Conservation (phyloP, 1,140 invertebrate genomes). For the Rhynchophorus ferrugineus region DNA sequence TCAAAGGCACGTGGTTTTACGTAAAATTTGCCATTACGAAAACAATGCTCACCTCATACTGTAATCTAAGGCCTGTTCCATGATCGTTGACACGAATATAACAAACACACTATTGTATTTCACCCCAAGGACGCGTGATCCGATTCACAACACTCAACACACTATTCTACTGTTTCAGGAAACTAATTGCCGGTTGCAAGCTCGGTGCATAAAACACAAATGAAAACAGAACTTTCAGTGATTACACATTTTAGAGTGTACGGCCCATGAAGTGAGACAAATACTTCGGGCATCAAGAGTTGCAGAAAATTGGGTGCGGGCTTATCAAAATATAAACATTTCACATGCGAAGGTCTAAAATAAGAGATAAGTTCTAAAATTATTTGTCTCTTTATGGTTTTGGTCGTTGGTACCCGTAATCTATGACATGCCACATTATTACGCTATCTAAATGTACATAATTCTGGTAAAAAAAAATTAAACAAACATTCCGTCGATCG, state of each 20-base stretch:
- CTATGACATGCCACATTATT: conserved; percentile 1
- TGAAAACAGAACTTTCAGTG: not conserved
- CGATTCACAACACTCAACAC: no score
- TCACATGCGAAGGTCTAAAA: no score
- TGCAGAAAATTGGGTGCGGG: conserved; percentile 25
- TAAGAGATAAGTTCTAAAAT: conserved; percentile 13
- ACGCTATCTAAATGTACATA: conserved; percentile 12
- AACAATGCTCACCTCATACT: conserved; percentile 11
- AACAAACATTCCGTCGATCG: conserved; percentile 2
- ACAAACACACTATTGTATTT: no score
- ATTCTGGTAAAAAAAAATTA: not conserved
- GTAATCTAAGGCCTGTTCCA: conserved; percentile 11
- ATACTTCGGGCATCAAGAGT: no score
- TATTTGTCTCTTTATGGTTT: conserved; percentile 16
- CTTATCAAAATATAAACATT: conserved; percentile 28
- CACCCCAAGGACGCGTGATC: no score
- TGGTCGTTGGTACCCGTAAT: conserved; percentile 11
- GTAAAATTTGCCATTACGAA: no score
- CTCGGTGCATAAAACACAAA: conserved; percentile 2
- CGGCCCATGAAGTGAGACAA: no score
- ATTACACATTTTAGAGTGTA: no score
- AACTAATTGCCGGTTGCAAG: not conserved
- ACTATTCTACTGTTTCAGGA: no score
- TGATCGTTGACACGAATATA: no score
- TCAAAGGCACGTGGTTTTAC: not conserved